Base-by-base conservation (phyloP, 2,113 vertebrate species). In the Podarcis cretensis region DNA sequence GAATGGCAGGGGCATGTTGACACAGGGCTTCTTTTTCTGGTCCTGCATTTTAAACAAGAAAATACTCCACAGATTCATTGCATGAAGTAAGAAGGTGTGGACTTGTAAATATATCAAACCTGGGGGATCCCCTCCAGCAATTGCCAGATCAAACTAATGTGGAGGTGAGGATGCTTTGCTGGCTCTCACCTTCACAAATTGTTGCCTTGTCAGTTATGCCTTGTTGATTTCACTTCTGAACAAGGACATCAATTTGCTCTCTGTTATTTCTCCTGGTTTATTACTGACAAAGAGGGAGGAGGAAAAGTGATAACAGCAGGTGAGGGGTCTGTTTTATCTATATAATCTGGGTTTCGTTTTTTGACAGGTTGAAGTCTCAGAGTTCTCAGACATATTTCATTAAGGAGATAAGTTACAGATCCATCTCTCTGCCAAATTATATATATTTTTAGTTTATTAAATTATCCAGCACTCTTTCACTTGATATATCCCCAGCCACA, bases 151-250 rank as follows among this genome's bases (percentile, higher is more conserved):
- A 82, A 75, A 21, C 3, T 18, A 20, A n/a, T 13, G 30, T 10
- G 57, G 5, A 13, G 20, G 18, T 23, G 57, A n/a, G 23, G 57
- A 23, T 25, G 10, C 27, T 18, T 37, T 73, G 25, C 68, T 82
- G 57, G 40, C 21, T 84, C 32, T n/a, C 65, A 12, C 14, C 13
- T 75, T 37, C 59, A 63, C 37, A 78, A 69, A 69, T 57, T 71
- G 48, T 20, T 63, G 27, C 54, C 80, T 25, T 68, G 32, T 84
- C 74, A 84, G 32, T 79, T 84, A 30, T 23, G 40, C 43, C 74
- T 71, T 69, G 65, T 78, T 84, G 81, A 9, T 71, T 89, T 84
- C 81, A 30, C 43, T 80, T 89, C 76, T 63, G 16, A 80, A 85
- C 83, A 81, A 71, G 54, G 57, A 30, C 75, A 37, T 65, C 18